Evolutionary conservation across 2,888 invertebrate species (phyloP), one percentile per base, ranked within the genome.

Genomic region (Ligdia adustata): DNA sequence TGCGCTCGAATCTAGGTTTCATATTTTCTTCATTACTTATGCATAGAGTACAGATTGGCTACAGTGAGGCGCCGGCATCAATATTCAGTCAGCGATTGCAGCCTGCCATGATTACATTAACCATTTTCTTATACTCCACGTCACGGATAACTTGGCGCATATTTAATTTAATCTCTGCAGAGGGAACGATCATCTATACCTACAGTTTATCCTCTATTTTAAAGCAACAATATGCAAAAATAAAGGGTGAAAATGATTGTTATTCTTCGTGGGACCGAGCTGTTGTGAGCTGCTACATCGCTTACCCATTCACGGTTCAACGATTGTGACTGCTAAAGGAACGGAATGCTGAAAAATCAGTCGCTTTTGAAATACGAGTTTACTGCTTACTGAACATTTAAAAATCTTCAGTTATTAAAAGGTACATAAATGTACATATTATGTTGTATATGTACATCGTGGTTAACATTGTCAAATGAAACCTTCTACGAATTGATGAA

Each of bases 31-130:
- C 78, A 87, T 87, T 86, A 89, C 79, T 86, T 86, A 86, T 86
- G 88, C 86, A 87, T 88, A 81, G 86, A 83, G 79, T 79, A 84
- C 75, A 88, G 86, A 89, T 88, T 88, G 87, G 82, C 75, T 77
- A 69, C 71, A 73, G 74, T 72, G 72, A 67, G 70, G 75, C 76
- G 66, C 69, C 59, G 75, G 70, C 82, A 87, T 87, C 84, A 88
- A 87, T 85, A 87, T 87, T 83, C 85, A 80, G 75, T 65, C 65
- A 68, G 72, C 70, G 78, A 76, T 55, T 71, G 71, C 69, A 72
- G 63, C 62, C 61, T 62, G 72, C 65, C 60, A 63, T 61, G 62
- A 63, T 64, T 63, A 70, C 64, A 64, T 63, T 66, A 74, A 70
- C 63, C 64, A 67, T 64, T 66, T 69, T 71, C 55, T 47, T 43